Conservation (phyloP, 92 coral and sea anemone genomes). For the Siderastrea siderea region DNA sequence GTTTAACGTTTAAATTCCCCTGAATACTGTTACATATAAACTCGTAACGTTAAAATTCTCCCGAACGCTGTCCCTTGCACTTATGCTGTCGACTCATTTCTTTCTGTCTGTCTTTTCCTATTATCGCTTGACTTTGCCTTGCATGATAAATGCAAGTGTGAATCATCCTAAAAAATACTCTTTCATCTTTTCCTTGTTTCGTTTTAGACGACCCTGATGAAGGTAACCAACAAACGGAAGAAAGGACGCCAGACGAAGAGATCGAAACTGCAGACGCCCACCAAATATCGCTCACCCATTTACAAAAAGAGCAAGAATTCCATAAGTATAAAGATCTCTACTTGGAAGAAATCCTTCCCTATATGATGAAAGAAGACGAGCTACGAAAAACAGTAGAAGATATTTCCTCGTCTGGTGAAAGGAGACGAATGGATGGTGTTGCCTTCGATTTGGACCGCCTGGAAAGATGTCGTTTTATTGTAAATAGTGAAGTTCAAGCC, state of each 20-base stretch:
- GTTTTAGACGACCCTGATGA: neutral
- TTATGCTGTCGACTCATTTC: no score
- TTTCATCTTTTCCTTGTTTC: neutral
- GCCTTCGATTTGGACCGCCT: constrained; percentile 28
- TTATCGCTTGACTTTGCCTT: no score
- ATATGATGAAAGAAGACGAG: constrained; percentile 9
- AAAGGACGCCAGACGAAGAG: neutral
- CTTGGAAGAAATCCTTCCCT: constrained; percentile 13
- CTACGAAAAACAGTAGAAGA: constrained; percentile 6
- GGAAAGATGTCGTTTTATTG: constrained; percentile 3
- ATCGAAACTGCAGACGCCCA: constrained; percentile 20
- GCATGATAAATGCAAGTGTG: no score
- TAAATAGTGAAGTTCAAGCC: constrained; percentile 1
- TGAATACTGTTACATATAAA: no score
- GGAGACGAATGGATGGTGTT: neutral
- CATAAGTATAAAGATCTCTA: constrained; percentile 46
- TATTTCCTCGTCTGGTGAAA: constrained; percentile 1
- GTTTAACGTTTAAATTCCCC: no score
- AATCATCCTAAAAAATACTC: neutral
- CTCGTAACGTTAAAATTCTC: no score
- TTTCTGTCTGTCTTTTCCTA: no score
- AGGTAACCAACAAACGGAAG: neutral
- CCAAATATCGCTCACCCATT: constrained; percentile 5
- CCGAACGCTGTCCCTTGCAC: no score
- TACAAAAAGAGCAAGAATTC: constrained; percentile 32